Base-by-base conservation (phyloP, 1,140 invertebrate genomes). In the Chymomyza costata region DNA sequence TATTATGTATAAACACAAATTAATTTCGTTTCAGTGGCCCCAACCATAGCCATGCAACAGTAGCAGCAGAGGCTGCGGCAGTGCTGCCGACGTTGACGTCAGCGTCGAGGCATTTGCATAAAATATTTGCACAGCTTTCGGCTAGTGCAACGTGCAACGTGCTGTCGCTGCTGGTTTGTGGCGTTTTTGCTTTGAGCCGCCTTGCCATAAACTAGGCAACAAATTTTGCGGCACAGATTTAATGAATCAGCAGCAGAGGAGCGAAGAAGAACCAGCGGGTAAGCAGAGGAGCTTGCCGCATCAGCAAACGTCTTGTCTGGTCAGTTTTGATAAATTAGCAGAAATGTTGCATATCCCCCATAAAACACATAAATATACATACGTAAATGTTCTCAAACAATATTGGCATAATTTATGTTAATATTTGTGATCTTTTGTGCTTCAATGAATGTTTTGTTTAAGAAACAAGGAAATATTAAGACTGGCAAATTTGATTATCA, bases 1-100 rank as follows among this genome's bases (percentile, higher is more conserved):
- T 82, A 82, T 82, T 82, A 82, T 82, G 78, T 82, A 82, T 82
- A 83, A 82, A 83, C 78, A 82, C 78, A 82, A 82, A 82, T 82
- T 82, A 82, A 82, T 82, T 82, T 82, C 78, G 80, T 82, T 82
- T 78, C 80, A 78, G 71, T 78, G 71, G 71, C 71, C 66, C 71
- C 68, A 76, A 76, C 71, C 71, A 67, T 78, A 76, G 71, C 71
- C 52, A 51, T 35, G 62, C 41, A 53, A 47, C 50, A 32, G 45
- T 49, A 16, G 37, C 35, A 47, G 25, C 53, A 48, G 38, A 58
- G 56, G 50, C 59, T 61, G 59, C 69, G 30, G 76, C 70, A 81
- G 56, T 76, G 66, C n/a, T n/a, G n/a, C n/a, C n/a, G n/a, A n/a
- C n/a, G n/a, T n/a, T n/a, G n/a, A n/a, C n/a, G n/a, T 67, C 59